Conservation (phyloP, 2,797 vertebrate genomes). For the Danio choprae region DNA sequence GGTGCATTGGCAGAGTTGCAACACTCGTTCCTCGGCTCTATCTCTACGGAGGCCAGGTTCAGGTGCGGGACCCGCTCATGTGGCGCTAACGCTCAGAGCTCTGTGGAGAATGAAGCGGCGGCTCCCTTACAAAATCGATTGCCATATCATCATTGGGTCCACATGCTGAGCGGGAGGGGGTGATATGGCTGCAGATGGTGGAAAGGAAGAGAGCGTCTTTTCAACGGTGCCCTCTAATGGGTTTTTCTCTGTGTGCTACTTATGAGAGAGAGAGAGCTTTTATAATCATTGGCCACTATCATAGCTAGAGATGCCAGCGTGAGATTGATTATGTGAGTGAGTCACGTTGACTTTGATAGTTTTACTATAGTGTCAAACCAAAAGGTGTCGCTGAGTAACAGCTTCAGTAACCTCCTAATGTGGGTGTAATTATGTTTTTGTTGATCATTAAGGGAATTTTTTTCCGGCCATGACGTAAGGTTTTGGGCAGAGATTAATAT, state of each 20-base stretch:
- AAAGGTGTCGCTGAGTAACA: constrained; percentile 30
- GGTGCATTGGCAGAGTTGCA: constrained; percentile 34
- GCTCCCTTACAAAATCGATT: constrained; percentile 61
- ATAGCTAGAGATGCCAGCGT: constrained; percentile 40
- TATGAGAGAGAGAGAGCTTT: constrained; percentile 41
- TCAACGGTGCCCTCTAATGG: constrained; percentile 34
- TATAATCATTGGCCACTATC: constrained; percentile 49
- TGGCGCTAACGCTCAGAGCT: constrained; percentile 48
- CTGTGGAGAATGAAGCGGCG: constrained; percentile 58
- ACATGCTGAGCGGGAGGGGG: constrained; percentile 38
- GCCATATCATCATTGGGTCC: constrained; percentile 50
- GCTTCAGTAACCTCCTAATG: constrained; percentile 16
- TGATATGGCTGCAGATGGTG: constrained; percentile 43
- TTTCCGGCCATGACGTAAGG: background rate
- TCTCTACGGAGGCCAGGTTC: constrained; percentile 23
- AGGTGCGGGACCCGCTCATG: constrained; percentile 48
- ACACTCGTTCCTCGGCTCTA: constrained; percentile 11
- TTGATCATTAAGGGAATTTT: constrained; percentile 15
- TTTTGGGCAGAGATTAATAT: background rate
- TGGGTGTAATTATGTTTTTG: constrained; percentile 34
- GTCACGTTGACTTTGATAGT: constrained; percentile 37
- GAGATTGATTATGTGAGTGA: constrained; percentile 44
- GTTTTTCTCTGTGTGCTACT: constrained; percentile 39
- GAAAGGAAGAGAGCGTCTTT: constrained; percentile 32
- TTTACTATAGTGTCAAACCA: constrained; percentile 27